Conservation (phyloP, 1,140 invertebrate species). For the Octopus bimaculoides region DNA sequence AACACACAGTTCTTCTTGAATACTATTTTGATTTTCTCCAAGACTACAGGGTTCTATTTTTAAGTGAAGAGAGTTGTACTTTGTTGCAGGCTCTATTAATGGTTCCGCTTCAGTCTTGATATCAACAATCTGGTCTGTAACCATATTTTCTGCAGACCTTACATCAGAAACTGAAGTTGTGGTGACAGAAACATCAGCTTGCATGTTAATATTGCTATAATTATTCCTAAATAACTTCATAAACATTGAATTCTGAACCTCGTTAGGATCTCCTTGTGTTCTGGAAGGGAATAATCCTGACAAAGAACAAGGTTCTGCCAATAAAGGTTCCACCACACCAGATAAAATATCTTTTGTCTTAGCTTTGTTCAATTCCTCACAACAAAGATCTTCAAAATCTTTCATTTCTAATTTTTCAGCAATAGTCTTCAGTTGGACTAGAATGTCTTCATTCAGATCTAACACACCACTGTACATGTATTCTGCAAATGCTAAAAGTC, state of each 20-base stretch:
- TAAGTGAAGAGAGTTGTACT: background rate
- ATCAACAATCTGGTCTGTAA: too few relatives aligned
- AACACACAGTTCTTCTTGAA: background rate
- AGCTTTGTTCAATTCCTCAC: background rate
- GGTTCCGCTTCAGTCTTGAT: too few relatives aligned
- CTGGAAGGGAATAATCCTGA: background rate
- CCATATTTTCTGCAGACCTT: too few relatives aligned
- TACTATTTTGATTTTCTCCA: background rate
- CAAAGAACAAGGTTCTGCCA: background rate
- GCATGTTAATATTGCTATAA: too few relatives aligned
- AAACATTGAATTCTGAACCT: too few relatives aligned
- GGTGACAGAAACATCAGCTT: too few relatives aligned
- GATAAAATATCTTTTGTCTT: background rate
- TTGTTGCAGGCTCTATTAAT: too few relatives aligned
- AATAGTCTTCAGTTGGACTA: background rate
- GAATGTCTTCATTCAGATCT: background rate
- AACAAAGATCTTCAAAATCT: constrained; percentile 7
- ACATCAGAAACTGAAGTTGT: too few relatives aligned
- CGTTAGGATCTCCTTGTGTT: background rate
- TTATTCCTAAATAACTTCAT: too few relatives aligned
- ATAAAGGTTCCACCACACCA: background rate
- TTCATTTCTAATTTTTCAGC: background rate
- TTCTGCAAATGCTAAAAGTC: constrained; percentile 1
- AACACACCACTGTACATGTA: background rate
- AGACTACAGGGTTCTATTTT: constrained; percentile 3